Conservation (phyloP, 2,797 vertebrate genomes). For the Labroides dimidiatus region DNA sequence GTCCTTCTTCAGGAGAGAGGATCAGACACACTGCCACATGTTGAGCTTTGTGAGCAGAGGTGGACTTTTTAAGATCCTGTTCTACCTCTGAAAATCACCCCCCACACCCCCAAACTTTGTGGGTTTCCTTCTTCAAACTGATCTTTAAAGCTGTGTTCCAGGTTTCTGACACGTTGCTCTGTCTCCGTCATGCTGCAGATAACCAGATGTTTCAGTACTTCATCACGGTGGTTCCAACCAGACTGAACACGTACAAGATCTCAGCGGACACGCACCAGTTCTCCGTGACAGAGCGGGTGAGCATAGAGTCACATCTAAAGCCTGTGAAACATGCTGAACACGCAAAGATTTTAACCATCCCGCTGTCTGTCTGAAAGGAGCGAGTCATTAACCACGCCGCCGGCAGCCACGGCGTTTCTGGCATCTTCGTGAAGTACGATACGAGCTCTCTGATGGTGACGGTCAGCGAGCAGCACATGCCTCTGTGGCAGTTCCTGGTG, state of each 20-base stretch:
- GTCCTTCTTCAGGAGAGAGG: constrained; percentile 51
- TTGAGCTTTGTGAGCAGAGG: no score
- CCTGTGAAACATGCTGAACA: background rate
- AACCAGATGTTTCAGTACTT: constrained; percentile 99
- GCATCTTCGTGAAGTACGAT: constrained; percentile 95
- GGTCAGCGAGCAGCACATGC: constrained; percentile 95
- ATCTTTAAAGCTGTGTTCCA: background rate
- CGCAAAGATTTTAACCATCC: background rate
- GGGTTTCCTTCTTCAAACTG: background rate
- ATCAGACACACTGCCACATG: background rate
- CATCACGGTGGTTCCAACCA: constrained; percentile 97
- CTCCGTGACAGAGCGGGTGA: constrained; percentile 84
- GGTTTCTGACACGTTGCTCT: no score
- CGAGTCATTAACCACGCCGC: constrained; percentile 93
- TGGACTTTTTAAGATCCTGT: no score
- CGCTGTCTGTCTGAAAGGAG: constrained; percentile 78
- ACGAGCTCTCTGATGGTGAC: constrained; percentile 96
- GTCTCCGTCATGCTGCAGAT: constrained; percentile 76
- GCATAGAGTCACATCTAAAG: constrained; percentile 27
- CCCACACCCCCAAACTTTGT: no score
- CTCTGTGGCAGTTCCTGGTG: constrained; percentile 94
- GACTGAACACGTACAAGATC: constrained; percentile 91
- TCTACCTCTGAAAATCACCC: no score
- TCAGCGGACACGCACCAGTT: constrained; percentile 85
- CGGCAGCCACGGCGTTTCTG: constrained; percentile 93